Percentiles rank a stretch among this genome's conserved stretches.
These are phyloP conservation scores for Apis mellifera DNA, from an alignment of 1,140 invertebrate species.

Conservation along the genomic window Amel_HAv3.1 CM009946.2:6088001-6088500, in stretches of 20 bases:
- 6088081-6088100: too few relatives aligned
- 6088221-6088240: too few relatives aligned
- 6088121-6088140: too few relatives aligned
- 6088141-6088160: constrained; percentile 16
- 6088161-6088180: neutral
- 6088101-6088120: too few relatives aligned
- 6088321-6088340: too few relatives aligned
- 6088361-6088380: too few relatives aligned
- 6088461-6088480: neutral
- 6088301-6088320: too few relatives aligned
- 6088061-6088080: neutral
- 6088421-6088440: neutral
- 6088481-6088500: neutral
- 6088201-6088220: too few relatives aligned
- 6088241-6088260: neutral
- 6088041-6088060: neutral
- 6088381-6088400: neutral
- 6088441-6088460: constrained; percentile 29
- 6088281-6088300: too few relatives aligned
- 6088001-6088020: constrained; percentile 49
- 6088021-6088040: neutral
- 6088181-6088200: neutral
- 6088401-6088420: neutral
- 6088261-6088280: neutral
- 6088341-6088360: too few relatives aligned